Base-by-base conservation (phyloP, 2,797 vertebrate species). In the Anabas testudineus region DNA sequence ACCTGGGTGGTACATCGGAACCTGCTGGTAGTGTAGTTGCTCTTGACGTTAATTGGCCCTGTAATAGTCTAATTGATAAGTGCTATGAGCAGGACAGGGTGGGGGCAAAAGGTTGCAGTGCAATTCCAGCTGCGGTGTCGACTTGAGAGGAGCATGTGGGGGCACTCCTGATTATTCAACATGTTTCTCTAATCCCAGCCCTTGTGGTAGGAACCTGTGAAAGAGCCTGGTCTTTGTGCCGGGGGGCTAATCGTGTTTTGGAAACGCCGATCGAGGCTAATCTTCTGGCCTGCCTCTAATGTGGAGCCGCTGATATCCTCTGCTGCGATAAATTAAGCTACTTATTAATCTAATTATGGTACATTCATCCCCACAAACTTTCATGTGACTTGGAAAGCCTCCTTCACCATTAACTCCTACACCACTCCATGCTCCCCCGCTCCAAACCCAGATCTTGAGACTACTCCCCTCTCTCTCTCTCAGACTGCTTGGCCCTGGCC, bases 341-440 rank as follows among this genome's bases (percentile, higher is more conserved):
- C 96, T 99, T 99, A 97, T 98, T 98, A 97, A 98, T 98, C 97
- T 98, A 97, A 98, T 98, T 97, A 98, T 95, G 95, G 93, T 96
- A 97, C 95, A 97, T 96, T 97, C 96, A 97, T 96, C 95, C 95
- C 80, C 91, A 94, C 94, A 96, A 97, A 97, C 96, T 97, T 98
- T 97, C 95, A 97, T 97, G 96, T 97, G 96, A 97, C 96, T 97
- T 96, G 94, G 96, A 96, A 97, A 97, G 94, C 92, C 95, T 95
- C 95, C 95, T 94, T 95, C 92, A 94, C 91, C 93, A 93, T 92
- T 94, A 89, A 92, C 94, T 94, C 93, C 94, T 91, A 92, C 92
- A 93, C 93, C 92, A 91, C 92, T 87, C 78, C 48, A 78, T 73
- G 80, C 71, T 83, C 77, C 71, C 82, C 75, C 71, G 81, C 81